Base-by-base conservation (phyloP, 2,797 vertebrate species). In the Lepus townsendii region DNA sequence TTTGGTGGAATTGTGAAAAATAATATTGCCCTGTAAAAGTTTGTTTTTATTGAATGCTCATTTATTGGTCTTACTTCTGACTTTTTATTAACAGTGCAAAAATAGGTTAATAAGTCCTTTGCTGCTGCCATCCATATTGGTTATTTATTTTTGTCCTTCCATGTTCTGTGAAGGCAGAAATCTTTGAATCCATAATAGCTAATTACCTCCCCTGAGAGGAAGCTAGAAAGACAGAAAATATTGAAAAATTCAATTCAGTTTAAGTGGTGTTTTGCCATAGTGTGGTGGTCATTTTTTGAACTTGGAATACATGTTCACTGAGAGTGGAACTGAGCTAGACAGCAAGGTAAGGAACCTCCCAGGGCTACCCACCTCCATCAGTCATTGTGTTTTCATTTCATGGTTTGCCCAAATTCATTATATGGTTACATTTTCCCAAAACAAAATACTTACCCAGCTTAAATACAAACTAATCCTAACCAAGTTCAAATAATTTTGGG, bases 171-270 rank as follows among this genome's bases (percentile, higher is more conserved):
- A 96, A 73, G 65, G 50, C 32, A 90, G 42, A 96, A 86, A 32
- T 85, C 65, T 92, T 92, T 96, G 88, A 90, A 88, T 66, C 27
- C 78, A 87, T 38, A 95, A 42, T 20, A 69, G 52, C 30, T 97
- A 95, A 95, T 96, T 94, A 88, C 30, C 19, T 95, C 82, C 77
- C 80, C 38, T 57, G 57, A 35, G 68, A 95, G 66, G 80, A 50
- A 93, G 78, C 75, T 94, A 62, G 80, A 94, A 94, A 96, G 72
- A 83, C 66, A 86, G 77, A 94, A 95, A 95, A 54, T 54, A 54
- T 69, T 1, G 0, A 50, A 94, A 96, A 93, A 68, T 35, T 80
- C 86, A 94, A 17, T 6, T 62, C 38, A 60, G 50, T 93, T 82
- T 83, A 91, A 96, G 52, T 77, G 52, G 32, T 84, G 87, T 88